Conservation (phyloP, 2,113 vertebrate species). For the Opisthocomus hoazin region DNA sequence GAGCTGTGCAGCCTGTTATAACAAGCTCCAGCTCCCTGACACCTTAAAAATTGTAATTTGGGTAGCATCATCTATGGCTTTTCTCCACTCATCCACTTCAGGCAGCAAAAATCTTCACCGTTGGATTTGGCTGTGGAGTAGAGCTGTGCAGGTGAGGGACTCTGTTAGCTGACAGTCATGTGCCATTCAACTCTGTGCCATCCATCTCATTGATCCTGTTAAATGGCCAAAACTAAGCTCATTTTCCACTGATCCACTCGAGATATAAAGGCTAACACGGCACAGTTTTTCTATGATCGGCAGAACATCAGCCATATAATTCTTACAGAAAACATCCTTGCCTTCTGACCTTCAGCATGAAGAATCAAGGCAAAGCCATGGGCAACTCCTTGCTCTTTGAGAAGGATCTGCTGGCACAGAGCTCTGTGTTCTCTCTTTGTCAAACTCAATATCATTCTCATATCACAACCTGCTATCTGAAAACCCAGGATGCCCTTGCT, state of each 20-base stretch:
- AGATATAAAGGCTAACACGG: not conserved
- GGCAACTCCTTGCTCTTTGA: not conserved
- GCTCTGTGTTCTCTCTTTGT: not conserved
- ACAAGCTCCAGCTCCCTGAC: not conserved
- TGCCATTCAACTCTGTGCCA: not conserved
- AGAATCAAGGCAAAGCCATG: not conserved
- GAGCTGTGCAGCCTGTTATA: not conserved
- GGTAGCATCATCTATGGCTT: not conserved
- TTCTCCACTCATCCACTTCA: not conserved
- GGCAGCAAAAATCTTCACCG: not conserved
- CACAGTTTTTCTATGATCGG: not conserved
- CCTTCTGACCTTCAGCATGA: not conserved
- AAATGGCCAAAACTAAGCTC: not conserved
- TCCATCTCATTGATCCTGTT: not conserved
- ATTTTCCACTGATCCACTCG: not conserved
- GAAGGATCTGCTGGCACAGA: not conserved
- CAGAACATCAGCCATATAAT: not conserved
- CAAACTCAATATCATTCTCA: not conserved
- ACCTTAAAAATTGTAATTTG: not conserved
- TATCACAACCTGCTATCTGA: not conserved
- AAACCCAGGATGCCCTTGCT: not conserved
- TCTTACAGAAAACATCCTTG: not conserved
- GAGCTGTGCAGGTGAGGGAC: not conserved
- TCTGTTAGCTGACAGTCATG: not conserved
- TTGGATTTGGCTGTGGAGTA: not conserved